Conservation (phyloP, 2,797 vertebrate species). For the Muraenolepis orangiensis region DNA sequence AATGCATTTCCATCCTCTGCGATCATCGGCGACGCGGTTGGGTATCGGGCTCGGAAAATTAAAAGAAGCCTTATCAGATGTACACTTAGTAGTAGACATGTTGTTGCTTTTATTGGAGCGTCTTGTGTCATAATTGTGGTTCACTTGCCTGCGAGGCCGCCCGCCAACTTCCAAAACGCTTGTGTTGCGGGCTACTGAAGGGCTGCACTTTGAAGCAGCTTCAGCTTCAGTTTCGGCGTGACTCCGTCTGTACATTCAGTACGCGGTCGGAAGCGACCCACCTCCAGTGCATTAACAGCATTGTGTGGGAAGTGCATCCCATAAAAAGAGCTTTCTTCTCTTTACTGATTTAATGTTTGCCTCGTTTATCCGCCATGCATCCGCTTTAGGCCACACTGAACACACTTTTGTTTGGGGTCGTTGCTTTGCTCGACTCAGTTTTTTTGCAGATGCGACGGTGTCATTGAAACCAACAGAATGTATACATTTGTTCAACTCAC, state of each 20-base stretch:
- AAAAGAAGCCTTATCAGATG: not conserved
- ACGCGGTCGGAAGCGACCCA: slow-evolving; percentile 37
- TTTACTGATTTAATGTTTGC: not conserved
- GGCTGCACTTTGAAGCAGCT: slow-evolving; percentile 12
- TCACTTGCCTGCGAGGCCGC: slow-evolving; percentile 25
- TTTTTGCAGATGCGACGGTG: not conserved
- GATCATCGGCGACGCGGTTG: not conserved
- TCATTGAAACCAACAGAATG: not conserved
- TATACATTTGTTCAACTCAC: not conserved
- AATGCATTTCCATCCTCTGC: slow-evolving; percentile 9
- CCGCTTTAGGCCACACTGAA: not conserved
- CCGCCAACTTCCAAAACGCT: not conserved
- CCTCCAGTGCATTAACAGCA: slow-evolving; percentile 42
- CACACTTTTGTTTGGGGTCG: too few relatives aligned
- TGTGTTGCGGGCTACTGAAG: slow-evolving; percentile 24
- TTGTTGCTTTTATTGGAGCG: slow-evolving; percentile 38
- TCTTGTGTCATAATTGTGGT: slow-evolving; percentile 24
- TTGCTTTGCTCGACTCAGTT: not conserved
- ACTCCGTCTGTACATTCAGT: slow-evolving; percentile 47
- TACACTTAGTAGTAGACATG: slow-evolving; percentile 32
- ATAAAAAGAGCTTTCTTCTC: not conserved
- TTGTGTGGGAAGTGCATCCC: slow-evolving; percentile 37
- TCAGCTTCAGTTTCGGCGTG: slow-evolving; percentile 23
- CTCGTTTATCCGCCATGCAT: not conserved
- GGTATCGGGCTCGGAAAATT: not conserved